These are phyloP conservation scores for Hydrochoerus hydrochaeris DNA, from an alignment of 2,113 vertebrate species.

Conservation along the genomic window DNA sequence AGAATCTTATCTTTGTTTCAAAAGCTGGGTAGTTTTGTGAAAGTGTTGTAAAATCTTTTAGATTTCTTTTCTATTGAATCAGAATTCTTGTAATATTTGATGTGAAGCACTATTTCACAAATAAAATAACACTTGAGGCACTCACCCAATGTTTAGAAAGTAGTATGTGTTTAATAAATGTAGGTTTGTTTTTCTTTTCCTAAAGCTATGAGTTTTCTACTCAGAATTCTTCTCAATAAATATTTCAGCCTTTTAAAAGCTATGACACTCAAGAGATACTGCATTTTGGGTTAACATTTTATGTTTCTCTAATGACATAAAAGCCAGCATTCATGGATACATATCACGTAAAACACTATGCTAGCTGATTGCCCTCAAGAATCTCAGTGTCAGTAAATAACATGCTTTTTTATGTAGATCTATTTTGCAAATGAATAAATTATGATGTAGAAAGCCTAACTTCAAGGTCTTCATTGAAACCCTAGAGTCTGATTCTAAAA, in stretches of 20 bases:
- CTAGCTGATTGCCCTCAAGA: background rate
- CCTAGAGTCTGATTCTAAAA: background rate
- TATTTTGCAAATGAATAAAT: constrained; percentile 33
- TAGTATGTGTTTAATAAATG: constrained; percentile 21
- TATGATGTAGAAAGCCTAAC: background rate
- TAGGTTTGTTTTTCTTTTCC: constrained; percentile 39
- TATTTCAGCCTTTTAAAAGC: constrained; percentile 13
- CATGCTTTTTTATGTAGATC: background rate
- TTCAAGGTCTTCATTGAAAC: background rate
- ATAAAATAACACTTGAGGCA: background rate
- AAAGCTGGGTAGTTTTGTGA: background rate
- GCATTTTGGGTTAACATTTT: background rate
- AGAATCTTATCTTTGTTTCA: constrained; percentile 52
- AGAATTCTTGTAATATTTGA: background rate
- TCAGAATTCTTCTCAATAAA: constrained; percentile 1
- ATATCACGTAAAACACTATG: background rate
- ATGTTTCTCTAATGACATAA: constrained; percentile 15
- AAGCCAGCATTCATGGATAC: background rate
- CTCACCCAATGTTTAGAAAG: constrained; percentile 7
- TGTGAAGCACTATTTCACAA: background rate
- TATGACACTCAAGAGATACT: background rate
- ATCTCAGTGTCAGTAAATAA: background rate
- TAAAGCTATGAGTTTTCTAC: constrained; percentile 16
- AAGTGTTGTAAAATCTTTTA: background rate
- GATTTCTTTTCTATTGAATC: background rate